phyloP scores from a whole-genome alignment of 2,113 vertebrate species.

The Heteronetta atricapilla region DNA sequence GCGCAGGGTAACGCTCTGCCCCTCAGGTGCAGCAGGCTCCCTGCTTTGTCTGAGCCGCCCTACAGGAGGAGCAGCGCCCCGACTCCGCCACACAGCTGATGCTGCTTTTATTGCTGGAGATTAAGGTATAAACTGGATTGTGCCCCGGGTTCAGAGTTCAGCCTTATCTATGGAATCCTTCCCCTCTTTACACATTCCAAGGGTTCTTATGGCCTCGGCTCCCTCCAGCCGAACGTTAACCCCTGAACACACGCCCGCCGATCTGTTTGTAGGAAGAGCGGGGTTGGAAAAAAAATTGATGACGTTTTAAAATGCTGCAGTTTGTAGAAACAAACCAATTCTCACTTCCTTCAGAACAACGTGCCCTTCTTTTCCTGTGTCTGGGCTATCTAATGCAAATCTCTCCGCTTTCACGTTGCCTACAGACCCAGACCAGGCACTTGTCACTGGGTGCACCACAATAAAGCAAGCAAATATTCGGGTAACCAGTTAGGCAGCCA shows the following conservation, averaged over 20 bases:
- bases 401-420: background rate
- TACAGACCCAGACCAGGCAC: background rate
- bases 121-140: slow-evolving; percentile 46
- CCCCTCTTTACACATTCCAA: slow-evolving; percentile 68
- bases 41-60: background rate
- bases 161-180: slow-evolving; percentile 54
- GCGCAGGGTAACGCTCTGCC: background rate
- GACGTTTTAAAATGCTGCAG: background rate
- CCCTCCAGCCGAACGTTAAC: slow-evolving; percentile 43
- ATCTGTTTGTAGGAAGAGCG: background rate
- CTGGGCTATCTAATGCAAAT: background rate
- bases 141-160: slow-evolving; percentile 54
- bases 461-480: background rate
- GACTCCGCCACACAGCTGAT: background rate
- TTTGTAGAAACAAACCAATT: slow-evolving; percentile 40
- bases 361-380: background rate
- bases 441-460: background rate
- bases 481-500: background rate
- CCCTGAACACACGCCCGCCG: slow-evolving; percentile 11
- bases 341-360: slow-evolving; percentile 25
- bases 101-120: slow-evolving; percentile 49
- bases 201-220: slow-evolving; percentile 49
- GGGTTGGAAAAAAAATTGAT: background rate
- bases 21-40: background rate
- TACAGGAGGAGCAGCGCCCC: background rate